Evolutionary conservation across 2,797 vertebrate species (phyloP), one percentile per base, ranked within the genome.

Genomic region (Silurus lanzhouensis): DNA sequence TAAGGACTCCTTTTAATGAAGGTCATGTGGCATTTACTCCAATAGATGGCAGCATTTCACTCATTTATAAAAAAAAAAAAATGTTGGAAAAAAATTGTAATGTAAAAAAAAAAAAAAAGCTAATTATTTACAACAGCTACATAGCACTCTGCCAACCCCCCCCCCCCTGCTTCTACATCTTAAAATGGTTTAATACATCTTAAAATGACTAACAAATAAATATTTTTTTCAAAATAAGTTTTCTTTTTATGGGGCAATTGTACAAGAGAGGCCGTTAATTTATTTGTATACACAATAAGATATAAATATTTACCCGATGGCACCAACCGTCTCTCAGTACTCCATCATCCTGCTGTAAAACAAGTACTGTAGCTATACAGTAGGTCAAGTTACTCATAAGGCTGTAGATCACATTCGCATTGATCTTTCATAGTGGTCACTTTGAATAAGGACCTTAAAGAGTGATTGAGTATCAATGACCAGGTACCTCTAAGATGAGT

Each of bases 291-390:
- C 81, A 86, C 81, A 83, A 78, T 61, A 61, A 78, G 75, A 63
- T 83, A 86, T 83, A 86, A 86, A 83, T 86, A 86, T 79, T 83
- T 14, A 83, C 85, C 81, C 10, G 78, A 63, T 83, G 81, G 81
- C 81, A 86, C 66, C 66, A 79, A 78, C 19, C 13, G 6, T 48
- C 75, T 31, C 58, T n/a, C 75, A 61, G 75, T 78, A 44, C 44
- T 77, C 78, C 46, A 83, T 38, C 20, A 48, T 79, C 63, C 52
- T 15, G 58, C 44, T 83, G 63, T 78, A 86, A 57, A 83, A 71
- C 64, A 70, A 78, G 67, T 71, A 83, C 63, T 55, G 63, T 58
- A 86, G 76, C 68, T 83, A 78, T 86, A 86, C 82, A 84, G 82
- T 81, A 87, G 67, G 77, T 80, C 46, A 80, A 58, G 22, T 80